Conservation (phyloP, 2,888 invertebrate genomes). For the Petrophora chlorosata region DNA sequence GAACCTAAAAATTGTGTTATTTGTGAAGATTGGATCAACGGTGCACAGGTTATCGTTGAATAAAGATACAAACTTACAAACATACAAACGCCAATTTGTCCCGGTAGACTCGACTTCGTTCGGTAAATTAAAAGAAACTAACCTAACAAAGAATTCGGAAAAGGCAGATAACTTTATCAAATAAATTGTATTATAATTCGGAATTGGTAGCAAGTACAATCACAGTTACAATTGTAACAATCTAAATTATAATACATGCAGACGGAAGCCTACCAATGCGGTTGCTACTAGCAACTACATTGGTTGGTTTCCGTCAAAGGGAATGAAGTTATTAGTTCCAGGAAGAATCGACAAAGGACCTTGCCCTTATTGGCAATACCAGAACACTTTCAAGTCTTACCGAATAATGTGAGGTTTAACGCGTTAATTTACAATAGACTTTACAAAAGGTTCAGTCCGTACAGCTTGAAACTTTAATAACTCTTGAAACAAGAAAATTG, state of each 20-base stretch:
- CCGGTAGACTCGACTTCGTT: too few species aligned
- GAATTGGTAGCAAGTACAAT: constrained; percentile 16
- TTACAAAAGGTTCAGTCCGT: neutral
- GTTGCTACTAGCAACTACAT: too few species aligned
- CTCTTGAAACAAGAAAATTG: constrained; percentile 5
- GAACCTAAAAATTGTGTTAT: too few species aligned
- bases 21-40: too few species aligned
- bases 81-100: too few species aligned
- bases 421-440: constrained; percentile 6
- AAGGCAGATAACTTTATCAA: neutral
- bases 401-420: constrained; percentile 18
- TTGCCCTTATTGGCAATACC: constrained; percentile 35
- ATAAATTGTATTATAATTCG: constrained; percentile 9
- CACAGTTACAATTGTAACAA: too few species aligned
- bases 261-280: too few species aligned
- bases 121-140: neutral
- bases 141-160: neutral
- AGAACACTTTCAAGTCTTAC: constrained; percentile 29
- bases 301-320: constrained; percentile 43
- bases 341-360: constrained; percentile 35
- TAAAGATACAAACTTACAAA: too few species aligned
- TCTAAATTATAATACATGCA: too few species aligned
- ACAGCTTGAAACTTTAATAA: constrained; percentile 1
- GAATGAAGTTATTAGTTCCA: constrained; percentile 37
- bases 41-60: too few species aligned